These are phyloP conservation scores for Onychostruthus taczanowskii DNA, from an alignment of 2,113 vertebrate species.

Conservation along the genomic window DNA sequence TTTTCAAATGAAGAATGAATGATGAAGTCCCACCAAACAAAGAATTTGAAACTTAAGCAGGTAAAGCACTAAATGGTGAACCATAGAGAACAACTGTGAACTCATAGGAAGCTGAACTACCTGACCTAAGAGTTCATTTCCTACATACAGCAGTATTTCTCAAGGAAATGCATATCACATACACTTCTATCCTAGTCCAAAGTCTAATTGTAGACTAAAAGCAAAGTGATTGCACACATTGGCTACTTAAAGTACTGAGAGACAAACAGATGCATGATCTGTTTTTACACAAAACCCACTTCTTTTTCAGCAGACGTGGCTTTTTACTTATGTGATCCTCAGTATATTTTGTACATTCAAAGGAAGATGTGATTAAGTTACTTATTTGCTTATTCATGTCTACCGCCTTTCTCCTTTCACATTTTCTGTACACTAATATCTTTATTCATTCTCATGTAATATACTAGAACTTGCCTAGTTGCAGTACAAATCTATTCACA, in stretches of 20 bases:
- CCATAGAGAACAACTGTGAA: not conserved
- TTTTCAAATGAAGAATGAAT: not conserved
- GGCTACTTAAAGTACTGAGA: slow-evolving; percentile 33
- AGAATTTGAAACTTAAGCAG: not conserved
- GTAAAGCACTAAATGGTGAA: not conserved
- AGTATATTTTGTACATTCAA: not conserved
- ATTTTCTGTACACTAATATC: not conserved
- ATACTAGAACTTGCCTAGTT: not conserved
- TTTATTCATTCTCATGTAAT: not conserved
- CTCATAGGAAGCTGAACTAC: not conserved
- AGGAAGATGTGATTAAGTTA: not conserved
- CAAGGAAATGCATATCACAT: not conserved
- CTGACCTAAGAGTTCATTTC: not conserved
- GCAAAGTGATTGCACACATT: not conserved
- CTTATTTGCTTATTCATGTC: slow-evolving; percentile 3
- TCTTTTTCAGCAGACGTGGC: not conserved
- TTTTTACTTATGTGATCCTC: not conserved
- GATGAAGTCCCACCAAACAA: not conserved
- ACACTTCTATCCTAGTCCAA: not conserved
- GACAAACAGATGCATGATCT: slow-evolving; percentile 36
- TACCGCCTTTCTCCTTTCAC: not conserved
- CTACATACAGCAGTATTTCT: not conserved
- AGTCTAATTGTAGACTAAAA: not conserved
- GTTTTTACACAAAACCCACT: not conserved
- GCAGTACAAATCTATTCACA: not conserved